Conservation (phyloP, 2,888 invertebrate genomes). For the Argyresthia goedartella region DNA sequence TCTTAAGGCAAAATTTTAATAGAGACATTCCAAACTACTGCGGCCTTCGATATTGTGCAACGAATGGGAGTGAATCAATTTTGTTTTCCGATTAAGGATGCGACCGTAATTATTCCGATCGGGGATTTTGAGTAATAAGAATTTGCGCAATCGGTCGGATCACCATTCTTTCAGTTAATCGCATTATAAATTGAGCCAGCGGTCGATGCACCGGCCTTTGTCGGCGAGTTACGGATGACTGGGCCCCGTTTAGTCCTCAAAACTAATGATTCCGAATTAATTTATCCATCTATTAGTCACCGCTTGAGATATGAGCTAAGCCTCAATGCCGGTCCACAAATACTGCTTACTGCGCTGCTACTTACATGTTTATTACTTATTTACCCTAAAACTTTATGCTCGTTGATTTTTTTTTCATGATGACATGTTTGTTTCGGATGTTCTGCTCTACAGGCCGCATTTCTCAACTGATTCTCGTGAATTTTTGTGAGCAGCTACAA, state of each 20-base stretch:
- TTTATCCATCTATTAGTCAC: constrained; percentile 42
- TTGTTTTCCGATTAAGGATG: constrained; percentile 36
- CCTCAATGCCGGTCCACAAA: too few species aligned
- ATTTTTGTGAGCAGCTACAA: too few species aligned
- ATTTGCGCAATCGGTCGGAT: constrained; percentile 49
- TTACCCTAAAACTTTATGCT: too few species aligned
- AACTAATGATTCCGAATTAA: constrained; percentile 48
- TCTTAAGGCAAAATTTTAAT: constrained; percentile 68
- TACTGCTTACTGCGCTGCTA: too few species aligned
- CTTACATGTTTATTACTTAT: too few species aligned
- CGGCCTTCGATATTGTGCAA: constrained; percentile 34
- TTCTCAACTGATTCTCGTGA: too few species aligned
- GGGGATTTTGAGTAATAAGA: constrained; percentile 43
- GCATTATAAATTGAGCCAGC: constrained; percentile 63
- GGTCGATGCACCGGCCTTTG: constrained; percentile 48
- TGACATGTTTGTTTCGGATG: too few species aligned
- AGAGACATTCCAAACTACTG: constrained; percentile 61
- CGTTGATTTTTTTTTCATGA: too few species aligned
- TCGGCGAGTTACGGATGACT: constrained; percentile 49
- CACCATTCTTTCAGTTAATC: constrained; percentile 62
- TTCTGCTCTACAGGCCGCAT: too few species aligned
- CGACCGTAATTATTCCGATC: constrained; percentile 34
- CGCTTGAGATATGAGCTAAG: constrained; percentile 20
- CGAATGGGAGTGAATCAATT: constrained; percentile 46
- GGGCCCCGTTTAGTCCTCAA: constrained; percentile 43